A percentile compares a stretch with the other conserved stretches of the same genome.
Conservation (phyloP, 2,113 vertebrate genomes). For the Pseudorectes ferrugineus region DNA sequence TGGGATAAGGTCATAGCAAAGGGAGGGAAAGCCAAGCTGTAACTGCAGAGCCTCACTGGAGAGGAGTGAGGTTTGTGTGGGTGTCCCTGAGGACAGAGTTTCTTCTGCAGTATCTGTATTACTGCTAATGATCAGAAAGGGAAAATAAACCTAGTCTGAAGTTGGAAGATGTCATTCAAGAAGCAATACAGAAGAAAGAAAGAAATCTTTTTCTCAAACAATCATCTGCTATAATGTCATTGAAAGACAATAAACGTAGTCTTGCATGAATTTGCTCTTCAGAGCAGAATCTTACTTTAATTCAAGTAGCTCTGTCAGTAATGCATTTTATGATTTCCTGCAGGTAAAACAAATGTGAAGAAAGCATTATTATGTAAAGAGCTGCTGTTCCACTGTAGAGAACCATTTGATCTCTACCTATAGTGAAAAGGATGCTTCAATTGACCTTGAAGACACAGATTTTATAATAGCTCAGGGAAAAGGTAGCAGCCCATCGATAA, state of each 20-base stretch:
- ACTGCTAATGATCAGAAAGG: background rate
- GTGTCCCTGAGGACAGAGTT: background rate
- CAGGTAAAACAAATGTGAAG: background rate
- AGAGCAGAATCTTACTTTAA: background rate
- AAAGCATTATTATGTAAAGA: background rate
- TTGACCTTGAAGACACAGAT: background rate
- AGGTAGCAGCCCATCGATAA: background rate
- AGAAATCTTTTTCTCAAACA: background rate
- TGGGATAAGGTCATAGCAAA: background rate
- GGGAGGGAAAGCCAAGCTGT: background rate
- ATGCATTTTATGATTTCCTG: background rate
- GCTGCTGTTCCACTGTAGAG: background rate
- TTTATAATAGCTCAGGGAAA: background rate
- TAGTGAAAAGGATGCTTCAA: background rate
- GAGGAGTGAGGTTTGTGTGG: background rate
- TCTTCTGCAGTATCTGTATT: background rate
- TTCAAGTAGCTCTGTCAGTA: background rate
- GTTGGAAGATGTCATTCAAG: background rate
- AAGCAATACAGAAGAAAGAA: background rate
- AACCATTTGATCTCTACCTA: background rate
- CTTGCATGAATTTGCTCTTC: background rate
- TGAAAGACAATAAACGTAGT: background rate
- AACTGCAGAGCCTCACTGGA: background rate
- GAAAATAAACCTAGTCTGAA: background rate
- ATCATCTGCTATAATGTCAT: background rate